Evolutionary conservation across 2,888 invertebrate species (phyloP), one percentile per base, ranked within the genome.

Genomic region (Ichneumon xanthorius): DNA sequence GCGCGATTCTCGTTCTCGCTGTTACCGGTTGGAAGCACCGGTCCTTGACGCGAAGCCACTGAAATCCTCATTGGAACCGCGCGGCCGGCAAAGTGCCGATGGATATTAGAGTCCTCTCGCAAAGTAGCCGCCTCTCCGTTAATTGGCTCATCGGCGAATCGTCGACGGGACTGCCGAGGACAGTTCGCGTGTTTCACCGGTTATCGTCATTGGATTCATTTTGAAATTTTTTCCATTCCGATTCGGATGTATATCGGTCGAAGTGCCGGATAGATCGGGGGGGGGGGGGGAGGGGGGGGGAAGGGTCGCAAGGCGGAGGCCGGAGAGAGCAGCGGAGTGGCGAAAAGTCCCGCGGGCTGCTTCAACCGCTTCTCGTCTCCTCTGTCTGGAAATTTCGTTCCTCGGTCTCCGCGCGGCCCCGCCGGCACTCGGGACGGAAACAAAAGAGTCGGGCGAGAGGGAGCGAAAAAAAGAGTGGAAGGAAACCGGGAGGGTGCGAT

Each of bases 381-480:
- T 78, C 61, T 73, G 67, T 55, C 45, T 80, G 80, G 50, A 82
- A 86, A 73, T 80, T 33, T 84, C 72, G 73, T 77, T 82, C 72
- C 58, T 73, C 72, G 48, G 53, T 80, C 77, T 73, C 73, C 68
- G 26, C 30, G 73, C 75, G 40, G 58, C 55, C 76, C 80, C 72
- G 55, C 58, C 53, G 80, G 80, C 82, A 80, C 63, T 83, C 45
- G 77, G 58, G 50, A 26, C 22, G 85, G 77, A 83, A 86, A 86
- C 83, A 86, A 83, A 80, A 80, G 82, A 70, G 77, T 80, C 76
- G 33, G 48, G 26, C 5, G 70, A 61, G 48, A 79, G 70, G 75
- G 67, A 61, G 19, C 22, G 30, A 37, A 19, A 76, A 26, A 67
- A 33, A 11, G 22, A 16, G 50, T 67, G 22, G 67, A 55, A 55